Base-by-base conservation (phyloP, 2,888 invertebrate genomes). In the Carpatolechia fugitivella region DNA sequence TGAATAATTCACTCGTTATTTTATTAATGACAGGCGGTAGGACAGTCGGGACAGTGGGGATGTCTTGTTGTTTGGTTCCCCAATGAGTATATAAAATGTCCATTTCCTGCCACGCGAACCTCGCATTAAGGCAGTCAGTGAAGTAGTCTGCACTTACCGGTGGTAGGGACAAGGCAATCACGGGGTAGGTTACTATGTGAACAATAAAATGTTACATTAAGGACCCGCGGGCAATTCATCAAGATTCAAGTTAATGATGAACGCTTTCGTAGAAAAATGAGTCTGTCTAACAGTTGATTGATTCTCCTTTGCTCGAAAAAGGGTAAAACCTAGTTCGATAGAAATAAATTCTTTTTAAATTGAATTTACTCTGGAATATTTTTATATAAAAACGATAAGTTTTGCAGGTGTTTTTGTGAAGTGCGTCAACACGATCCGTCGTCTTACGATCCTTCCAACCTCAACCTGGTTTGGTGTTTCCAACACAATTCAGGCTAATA, bases 401-500 rank as follows among this genome's bases (percentile, higher is more conserved):
- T 24, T 4, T 24, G 8, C 8, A 35, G 10, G 35, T 6, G n/a
- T 7, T 2, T 38, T 13, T 38, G 38, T 1, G 7, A 14, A 14
- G 14, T 31, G 31, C 33, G 29, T 38, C 24, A 20, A 31, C 30
- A 40, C 14, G 29, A 31, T 36, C 24, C 16, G 11, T 51, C 44
- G 44, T 30, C 55, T 53, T 53, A 36, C 52, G 33, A 40, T 57
- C 59, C 58, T 47, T 50, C 51, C 31, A 58, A 60, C 63, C 67
- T 70, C 64, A 69, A 67, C 69, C 64, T 62, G 63, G 61, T 64
- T 66, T 70, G 69, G 72, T 65, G 69, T 78, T 74, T 74, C 71
- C 70, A 72, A 74, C 81, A 84, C 86, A 87, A 84, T 83, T 87
- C 82, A 84, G 74, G 81, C 90, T 88, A 89, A 89, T 90, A 90